Percentiles rank a stretch among this genome's conserved stretches.
Conservation (phyloP, 2,888 invertebrate genomes). For the Drosophila ustulata region DNA sequence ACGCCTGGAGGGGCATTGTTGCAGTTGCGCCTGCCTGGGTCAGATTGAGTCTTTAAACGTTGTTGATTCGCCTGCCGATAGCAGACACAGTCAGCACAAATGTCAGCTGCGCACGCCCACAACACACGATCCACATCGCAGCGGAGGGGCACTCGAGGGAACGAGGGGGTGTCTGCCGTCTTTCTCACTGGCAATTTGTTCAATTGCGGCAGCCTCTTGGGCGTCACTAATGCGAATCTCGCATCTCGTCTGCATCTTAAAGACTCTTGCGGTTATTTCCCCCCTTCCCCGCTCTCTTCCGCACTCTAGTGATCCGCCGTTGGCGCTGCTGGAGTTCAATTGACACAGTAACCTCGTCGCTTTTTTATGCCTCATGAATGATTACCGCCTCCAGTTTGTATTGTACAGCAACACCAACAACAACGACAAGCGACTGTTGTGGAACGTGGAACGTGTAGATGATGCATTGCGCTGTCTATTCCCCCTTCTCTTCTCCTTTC, state of each 20-base stretch:
- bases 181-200: conserved; percentile 64
- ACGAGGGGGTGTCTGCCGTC: neutral
- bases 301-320: neutral
- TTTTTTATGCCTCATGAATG: conserved; percentile 56
- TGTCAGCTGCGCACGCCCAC: conserved; percentile 73
- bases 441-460: conserved; percentile 23
- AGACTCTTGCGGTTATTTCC: conserved; percentile 49
- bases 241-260: conserved; percentile 74
- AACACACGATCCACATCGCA: conserved; percentile 61
- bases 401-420: conserved; percentile 26
- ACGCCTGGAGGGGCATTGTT: conserved; percentile 22
- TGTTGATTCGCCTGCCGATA: conserved; percentile 57
- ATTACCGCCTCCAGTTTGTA: conserved; percentile 65
- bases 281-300: neutral
- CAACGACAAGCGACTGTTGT: conserved; percentile 8
- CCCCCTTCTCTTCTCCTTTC: neutral
- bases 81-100: conserved; percentile 47
- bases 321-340: conserved; percentile 55
- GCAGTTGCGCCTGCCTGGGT: conserved; percentile 33
- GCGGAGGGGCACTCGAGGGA: conserved; percentile 10
- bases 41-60: conserved; percentile 55
- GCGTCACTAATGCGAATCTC: conserved; percentile 73
- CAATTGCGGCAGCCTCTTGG: conserved; percentile 77
- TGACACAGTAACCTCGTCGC: conserved; percentile 78
- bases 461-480: conserved; percentile 50